Base-by-base conservation (phyloP, 1,140 invertebrate species). In the Drosophila miranda region DNA sequence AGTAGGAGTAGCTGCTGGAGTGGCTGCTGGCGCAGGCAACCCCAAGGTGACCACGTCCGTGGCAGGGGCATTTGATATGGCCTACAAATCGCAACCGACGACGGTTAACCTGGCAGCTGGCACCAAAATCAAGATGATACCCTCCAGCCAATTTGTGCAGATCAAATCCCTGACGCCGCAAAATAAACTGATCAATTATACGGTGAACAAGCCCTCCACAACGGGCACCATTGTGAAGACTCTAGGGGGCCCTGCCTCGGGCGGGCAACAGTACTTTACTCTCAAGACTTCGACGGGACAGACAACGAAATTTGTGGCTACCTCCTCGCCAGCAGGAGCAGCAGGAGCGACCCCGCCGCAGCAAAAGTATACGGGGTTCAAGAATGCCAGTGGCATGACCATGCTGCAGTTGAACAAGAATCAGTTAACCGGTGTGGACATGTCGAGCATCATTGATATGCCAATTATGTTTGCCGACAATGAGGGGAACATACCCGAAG, bases 391-490 rank as follows among this genome's bases (percentile, higher is more conserved):
- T 1, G 91, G 86, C 34, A 70, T 78, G 61, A 73, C 77, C 3
- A 84, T 75, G 60, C 38, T 88, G 34, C 82, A 87, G 21, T 46
- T 89, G 38, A 74, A 70, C 8, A 80, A 80, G 19, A 55, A 54
- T 16, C 28, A 43, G 7, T 74, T 9, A 0, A 56, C 16, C 11
- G 77, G 91, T 51, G 66, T 93, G 41, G 93, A 94, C 68, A 90
- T 94, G 8, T 93, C 93, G 38, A 94, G 94, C 75, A 94, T 94
- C 42, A 90, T 94, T 50, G 93, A 94, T 68, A 92, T 94, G 73
- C 94, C 94, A 5, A 94, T 94, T 70, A 93, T 94, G 23, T 94
- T 94, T 89, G 94, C 94, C 2, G 94, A 94, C 66, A 93, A 94
- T 64, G 93, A 93, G 21, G 90, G 90, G 7, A 91, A 89, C 51